These are phyloP conservation scores for Epirrhoe alternata DNA, from an alignment of 2,888 invertebrate genomes.

Conservation along the genomic window DNA sequence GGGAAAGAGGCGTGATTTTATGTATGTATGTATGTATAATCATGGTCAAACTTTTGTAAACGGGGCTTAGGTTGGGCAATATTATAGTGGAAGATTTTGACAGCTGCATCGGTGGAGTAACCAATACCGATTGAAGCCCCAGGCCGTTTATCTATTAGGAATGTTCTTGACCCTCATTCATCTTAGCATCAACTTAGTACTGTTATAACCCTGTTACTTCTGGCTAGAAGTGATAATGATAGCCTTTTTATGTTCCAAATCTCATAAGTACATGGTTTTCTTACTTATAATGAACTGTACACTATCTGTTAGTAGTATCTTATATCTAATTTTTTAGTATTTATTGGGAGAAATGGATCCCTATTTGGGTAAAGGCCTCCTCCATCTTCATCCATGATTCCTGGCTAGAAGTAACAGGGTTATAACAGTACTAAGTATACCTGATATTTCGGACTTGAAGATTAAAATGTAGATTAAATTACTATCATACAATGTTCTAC, in stretches of 20 bases:
- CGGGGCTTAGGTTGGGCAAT: conserved; percentile 7
- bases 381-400: too few relatives aligned
- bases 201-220: not conserved
- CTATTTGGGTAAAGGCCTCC: too few relatives aligned
- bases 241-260: too few relatives aligned
- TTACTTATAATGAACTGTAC: too few relatives aligned
- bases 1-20: too few relatives aligned
- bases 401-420: not conserved
- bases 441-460: too few relatives aligned
- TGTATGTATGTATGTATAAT: too few relatives aligned
- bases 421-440: not conserved
- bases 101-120: conserved; percentile 22
- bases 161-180: conserved; percentile 21
- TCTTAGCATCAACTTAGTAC: not conserved
- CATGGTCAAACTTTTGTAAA: not conserved
- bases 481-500: not conserved
- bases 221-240: too few relatives aligned
- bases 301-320: too few relatives aligned
- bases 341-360: too few relatives aligned
- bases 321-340: too few relatives aligned
- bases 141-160: conserved; percentile 19
- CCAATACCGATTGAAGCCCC: conserved; percentile 21
- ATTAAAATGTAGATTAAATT: not conserved
- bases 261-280: too few relatives aligned
- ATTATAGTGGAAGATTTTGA: conserved; percentile 5